Evolutionary conservation across 2,888 invertebrate species (phyloP).

Genomic region (Epinotia demarniana): DNA sequence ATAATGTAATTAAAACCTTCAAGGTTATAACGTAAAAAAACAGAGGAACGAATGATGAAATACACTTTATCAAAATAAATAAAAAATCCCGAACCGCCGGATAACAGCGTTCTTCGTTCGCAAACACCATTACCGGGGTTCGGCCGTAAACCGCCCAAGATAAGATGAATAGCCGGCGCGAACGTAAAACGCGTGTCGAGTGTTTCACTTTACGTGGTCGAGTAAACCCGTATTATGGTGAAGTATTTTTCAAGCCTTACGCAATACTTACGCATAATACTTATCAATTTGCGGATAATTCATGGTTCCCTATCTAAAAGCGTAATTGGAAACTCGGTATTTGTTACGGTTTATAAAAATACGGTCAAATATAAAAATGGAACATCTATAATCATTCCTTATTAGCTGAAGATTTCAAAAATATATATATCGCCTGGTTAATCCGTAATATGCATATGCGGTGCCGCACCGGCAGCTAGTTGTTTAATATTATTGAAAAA

Average conservation of each 20-base stretch:
- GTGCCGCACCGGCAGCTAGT: too few species aligned
- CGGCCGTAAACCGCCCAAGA: conserved; percentile 68
- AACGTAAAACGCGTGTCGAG: conserved; percentile 66
- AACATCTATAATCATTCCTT: too few species aligned
- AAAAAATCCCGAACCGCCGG: conserved; percentile 55
- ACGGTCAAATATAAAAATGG: too few species aligned
- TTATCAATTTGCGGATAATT: conserved; percentile 19
- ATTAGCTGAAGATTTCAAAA: too few species aligned
- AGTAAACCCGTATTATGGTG: conserved; percentile 50
- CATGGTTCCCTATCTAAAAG: background rate
- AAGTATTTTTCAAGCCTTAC: conserved; percentile 45
- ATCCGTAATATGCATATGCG: too few species aligned
- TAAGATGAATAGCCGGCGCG: conserved; percentile 68
- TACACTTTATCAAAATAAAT: conserved; percentile 64
- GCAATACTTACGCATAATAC: conserved; percentile 30
- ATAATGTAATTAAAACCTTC: conserved; percentile 33
- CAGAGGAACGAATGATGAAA: conserved; percentile 56
- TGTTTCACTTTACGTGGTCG: conserved; percentile 60
- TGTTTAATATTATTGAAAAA: too few species aligned
- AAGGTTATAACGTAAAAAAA: conserved; percentile 49
- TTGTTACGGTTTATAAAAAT: background rate
- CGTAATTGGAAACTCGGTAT: background rate
- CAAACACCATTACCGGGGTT: conserved; percentile 70
- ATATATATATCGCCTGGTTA: too few species aligned
- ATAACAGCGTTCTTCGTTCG: conserved; percentile 53